Conservation (phyloP, 2,888 invertebrate species). For the Xylota segnis region DNA sequence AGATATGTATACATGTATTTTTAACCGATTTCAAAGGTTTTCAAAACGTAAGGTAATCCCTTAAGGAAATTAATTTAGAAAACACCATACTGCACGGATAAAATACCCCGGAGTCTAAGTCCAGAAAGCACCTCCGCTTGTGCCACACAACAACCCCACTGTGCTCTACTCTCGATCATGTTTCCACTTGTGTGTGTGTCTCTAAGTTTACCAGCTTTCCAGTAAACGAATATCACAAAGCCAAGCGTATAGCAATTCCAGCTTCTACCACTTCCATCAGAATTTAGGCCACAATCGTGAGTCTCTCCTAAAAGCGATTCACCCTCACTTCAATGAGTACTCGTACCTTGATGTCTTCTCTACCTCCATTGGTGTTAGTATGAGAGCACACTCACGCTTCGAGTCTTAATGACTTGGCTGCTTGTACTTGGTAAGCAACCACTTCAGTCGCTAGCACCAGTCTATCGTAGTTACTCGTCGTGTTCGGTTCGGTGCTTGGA, state of each 20-base stretch:
- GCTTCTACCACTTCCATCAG: conserved; percentile 50
- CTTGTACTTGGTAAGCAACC: not conserved
- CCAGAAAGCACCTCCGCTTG: not conserved
- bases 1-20: too few species aligned
- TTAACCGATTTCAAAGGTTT: too few species aligned
- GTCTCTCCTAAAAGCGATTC: conserved; percentile 26
- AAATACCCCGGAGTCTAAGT: too few species aligned
- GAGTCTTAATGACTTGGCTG: conserved; percentile 68
- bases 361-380: conserved; percentile 56
- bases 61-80: too few species aligned
- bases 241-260: conserved; percentile 9
- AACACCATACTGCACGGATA: too few species aligned
- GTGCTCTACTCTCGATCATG: conserved; percentile 28
- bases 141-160: conserved; percentile 30
- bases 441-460: conserved; percentile 53
- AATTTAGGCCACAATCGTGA: conserved; percentile 70
- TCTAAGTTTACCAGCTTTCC: conserved; percentile 47
- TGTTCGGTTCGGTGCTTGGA: conserved; percentile 65
- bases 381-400: conserved; percentile 64
- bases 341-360: conserved; percentile 24
- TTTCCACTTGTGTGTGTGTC: not conserved
- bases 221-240: conserved; percentile 27
- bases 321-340: conserved; percentile 48
- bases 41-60: too few species aligned
- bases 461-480: conserved; percentile 73